Conservation (phyloP, 1,140 invertebrate genomes). For the Temnothorax nylanderi region DNA sequence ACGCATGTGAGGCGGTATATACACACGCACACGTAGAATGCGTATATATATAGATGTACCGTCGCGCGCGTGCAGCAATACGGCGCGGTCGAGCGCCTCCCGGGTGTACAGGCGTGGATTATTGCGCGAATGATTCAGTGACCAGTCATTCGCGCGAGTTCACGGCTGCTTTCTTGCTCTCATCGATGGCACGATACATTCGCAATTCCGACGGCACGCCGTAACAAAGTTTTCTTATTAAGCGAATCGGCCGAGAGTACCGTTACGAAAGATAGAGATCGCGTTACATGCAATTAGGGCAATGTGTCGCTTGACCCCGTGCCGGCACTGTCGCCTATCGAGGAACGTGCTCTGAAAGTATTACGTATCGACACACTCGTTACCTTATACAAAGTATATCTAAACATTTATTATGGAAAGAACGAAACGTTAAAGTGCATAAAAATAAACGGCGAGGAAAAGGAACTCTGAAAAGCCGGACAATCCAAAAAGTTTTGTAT, state of each 20-base stretch:
- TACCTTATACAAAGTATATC: background rate
- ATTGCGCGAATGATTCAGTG: constrained; percentile 71
- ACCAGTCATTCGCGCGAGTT: constrained; percentile 69
- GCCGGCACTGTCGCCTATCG: constrained; percentile 6
- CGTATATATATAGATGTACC: constrained; percentile 1
- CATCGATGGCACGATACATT: constrained; percentile 21
- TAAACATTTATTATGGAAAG: background rate
- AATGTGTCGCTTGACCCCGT: constrained; percentile 43
- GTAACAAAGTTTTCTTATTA: constrained; percentile 51
- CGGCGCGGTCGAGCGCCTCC: constrained; percentile 15
- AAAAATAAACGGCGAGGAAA: background rate
- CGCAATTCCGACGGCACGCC: background rate
- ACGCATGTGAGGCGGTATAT: background rate
- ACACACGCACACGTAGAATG: background rate
- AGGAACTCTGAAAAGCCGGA: background rate
- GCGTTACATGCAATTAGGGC: constrained; percentile 53
- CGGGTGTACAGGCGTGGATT: constrained; percentile 61
- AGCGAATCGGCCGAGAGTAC: constrained; percentile 14
- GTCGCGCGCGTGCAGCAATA: constrained; percentile 27
- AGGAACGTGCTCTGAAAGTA: constrained; percentile 19
- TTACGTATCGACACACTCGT: background rate
- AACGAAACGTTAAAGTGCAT: background rate
- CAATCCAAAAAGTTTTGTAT: background rate
- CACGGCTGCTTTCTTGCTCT: constrained; percentile 54
- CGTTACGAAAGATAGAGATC: constrained; percentile 31